Conservation (phyloP, 2,888 invertebrate genomes). For the Andrena bucephala region DNA sequence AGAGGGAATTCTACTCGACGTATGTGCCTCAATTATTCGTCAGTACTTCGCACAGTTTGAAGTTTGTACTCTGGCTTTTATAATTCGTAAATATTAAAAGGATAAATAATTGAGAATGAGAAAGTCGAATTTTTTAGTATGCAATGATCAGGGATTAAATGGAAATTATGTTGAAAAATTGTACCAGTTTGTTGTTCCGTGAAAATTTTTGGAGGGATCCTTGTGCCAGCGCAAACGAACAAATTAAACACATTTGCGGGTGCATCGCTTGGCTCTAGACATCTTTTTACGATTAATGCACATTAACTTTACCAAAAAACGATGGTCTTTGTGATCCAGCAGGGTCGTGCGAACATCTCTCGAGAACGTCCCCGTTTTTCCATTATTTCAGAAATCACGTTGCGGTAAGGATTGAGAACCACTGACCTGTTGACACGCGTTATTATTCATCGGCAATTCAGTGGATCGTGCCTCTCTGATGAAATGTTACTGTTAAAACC, state of each 20-base stretch:
- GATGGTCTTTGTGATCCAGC: conserved; percentile 10
- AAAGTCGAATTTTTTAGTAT: neutral
- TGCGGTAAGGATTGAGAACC: neutral
- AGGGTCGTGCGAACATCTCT: conserved; percentile 30
- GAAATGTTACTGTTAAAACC: conserved; percentile 2
- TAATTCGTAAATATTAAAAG: neutral
- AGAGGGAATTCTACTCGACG: neutral
- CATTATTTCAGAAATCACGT: neutral
- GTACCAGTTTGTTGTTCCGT: neutral
- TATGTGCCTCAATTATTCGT: neutral
- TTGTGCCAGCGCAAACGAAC: conserved; percentile 14
- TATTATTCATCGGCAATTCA: neutral
- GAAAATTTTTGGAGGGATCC: conserved; percentile 29
- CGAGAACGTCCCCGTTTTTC: neutral
- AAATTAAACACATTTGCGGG: conserved; percentile 31
- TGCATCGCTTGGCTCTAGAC: conserved; percentile 18
- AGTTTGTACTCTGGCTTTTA: neutral
- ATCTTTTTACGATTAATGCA: conserved; percentile 22
- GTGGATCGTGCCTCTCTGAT: neutral
- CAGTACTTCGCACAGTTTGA: neutral
- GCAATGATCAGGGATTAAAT: neutral
- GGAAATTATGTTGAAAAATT: conserved; percentile 8
- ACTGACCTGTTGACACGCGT: neutral
- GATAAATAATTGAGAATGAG: neutral
- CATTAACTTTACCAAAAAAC: conserved; percentile 20